phyloP scores from a whole-genome alignment of 2,797 vertebrate genomes.

The Kryptopterus vitreolus region DNA sequence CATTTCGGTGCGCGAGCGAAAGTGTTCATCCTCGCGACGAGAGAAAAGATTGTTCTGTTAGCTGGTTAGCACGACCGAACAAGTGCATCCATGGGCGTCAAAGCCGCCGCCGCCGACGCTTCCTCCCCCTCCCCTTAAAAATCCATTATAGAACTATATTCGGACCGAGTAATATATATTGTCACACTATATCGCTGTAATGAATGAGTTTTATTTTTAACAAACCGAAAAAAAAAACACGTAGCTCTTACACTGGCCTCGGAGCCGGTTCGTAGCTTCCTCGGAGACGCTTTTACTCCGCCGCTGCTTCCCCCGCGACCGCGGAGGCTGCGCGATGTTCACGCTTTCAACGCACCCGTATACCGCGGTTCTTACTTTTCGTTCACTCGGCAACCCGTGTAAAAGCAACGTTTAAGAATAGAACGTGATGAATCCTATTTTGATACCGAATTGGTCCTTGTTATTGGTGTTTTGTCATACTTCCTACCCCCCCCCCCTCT shows the following conservation, averaged over 20 bases:
- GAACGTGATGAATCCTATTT: too few species aligned
- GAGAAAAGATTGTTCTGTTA: constrained; percentile 36
- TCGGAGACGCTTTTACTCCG: not conserved
- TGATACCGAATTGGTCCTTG: not conserved
- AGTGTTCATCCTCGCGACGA: constrained; percentile 16
- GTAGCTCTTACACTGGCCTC: not conserved
- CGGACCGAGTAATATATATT: not conserved
- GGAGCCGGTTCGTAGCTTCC: not conserved
- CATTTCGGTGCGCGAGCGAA: not conserved
- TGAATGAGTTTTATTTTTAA: too few species aligned
- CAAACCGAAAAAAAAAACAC: not conserved
- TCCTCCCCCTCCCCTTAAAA: not conserved
- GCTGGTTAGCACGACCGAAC: constrained; percentile 44
- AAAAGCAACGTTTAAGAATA: not conserved
- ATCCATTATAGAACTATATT: not conserved
- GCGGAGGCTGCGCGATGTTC: not conserved
- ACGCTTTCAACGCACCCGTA: not conserved
- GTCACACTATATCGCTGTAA: not conserved
- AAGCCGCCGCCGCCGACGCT: not conserved
- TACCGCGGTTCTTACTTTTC: not conserved
- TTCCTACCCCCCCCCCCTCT: not conserved
- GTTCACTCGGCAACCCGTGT: not conserved
- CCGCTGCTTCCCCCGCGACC: not conserved
- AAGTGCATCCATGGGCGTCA: constrained; percentile 44
- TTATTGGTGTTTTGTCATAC: not conserved